Evolutionary conservation across 2,113 vertebrate species (phyloP), one percentile per base, ranked within the genome.

Genomic region (Pachypanchax playfairii): DNA sequence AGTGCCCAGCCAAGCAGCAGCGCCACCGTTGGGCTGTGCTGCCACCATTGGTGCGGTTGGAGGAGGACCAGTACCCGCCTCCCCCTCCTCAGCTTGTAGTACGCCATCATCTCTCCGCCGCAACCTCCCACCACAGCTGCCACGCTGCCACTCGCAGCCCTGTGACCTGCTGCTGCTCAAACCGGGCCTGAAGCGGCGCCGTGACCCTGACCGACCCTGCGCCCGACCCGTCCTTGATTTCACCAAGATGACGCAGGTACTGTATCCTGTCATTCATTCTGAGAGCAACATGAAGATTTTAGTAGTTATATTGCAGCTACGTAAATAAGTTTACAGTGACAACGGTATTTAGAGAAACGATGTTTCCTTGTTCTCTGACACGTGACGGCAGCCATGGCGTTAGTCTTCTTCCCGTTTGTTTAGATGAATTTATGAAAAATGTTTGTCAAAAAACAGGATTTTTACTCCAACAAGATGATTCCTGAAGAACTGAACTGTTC

Each of bases 61-160:
- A 0, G 79, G 71, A 67, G 92, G 61, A 4, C 79, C 79, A 4
- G 88, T 90, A 31, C 90, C 91, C 5, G 87, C 89, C 82, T 91
- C 93, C 36, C 92, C 94, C 54, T 92, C 92, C 8, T 96, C 94
- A 0, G 90, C 93, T 46, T 92, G 92, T 90, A 95, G 93, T 80
- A 95, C 93, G 25, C 91, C 93, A 0, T 94, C 92, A 4, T 94
- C 93, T 10, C 87, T 92, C 33, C 90, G 91, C 49, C 84, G 91
- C 73, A 93, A 86, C 75, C 89, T 91, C 70, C 93, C 89, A 20
- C 92, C 87, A 0, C 92, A 87, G 81, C 91, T 96, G 66, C 94
- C 94, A 0, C 92, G 94, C 73, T 96, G 95, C 89, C 94, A 95
- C 79, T 97, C 95, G 12, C 95, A 97, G 83, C 95, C 94, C 59